These are phyloP conservation scores for Eumaeus atala DNA, from an alignment of 1,140 invertebrate genomes.

Conservation along the genomic window DNA sequence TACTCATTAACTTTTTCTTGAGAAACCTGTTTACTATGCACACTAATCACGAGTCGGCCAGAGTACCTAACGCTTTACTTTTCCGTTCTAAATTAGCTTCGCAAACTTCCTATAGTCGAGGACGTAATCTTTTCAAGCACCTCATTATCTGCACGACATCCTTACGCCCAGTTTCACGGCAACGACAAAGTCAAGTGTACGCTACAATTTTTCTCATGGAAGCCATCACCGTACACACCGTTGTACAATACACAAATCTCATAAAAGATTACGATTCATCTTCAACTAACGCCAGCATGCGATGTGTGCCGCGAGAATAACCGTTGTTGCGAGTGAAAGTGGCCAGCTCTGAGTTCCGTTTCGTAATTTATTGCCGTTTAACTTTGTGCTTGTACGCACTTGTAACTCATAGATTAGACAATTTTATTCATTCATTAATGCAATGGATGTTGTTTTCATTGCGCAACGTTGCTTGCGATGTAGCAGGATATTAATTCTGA, in stretches of 20 bases:
- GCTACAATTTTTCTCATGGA: too few species aligned
- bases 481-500: background rate
- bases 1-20: too few species aligned
- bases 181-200: too few species aligned
- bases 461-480: conserved; percentile 1
- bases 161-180: too few species aligned
- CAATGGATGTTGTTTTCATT: conserved; percentile 9
- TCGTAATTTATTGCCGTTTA: conserved; percentile 35
- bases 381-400: conserved; percentile 20
- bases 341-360: conserved; percentile 42
- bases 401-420: conserved; percentile 7
- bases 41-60: too few species aligned
- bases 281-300: conserved; percentile 27
- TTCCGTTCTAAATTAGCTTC: too few species aligned
- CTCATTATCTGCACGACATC: too few species aligned
- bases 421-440: conserved; percentile 9
- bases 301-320: conserved; percentile 49
- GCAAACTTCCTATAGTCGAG: too few species aligned
- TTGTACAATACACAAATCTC: conserved; percentile 19
- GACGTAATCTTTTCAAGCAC: too few species aligned
- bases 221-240: too few species aligned
- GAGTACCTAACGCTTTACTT: too few species aligned
- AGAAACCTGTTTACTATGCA: too few species aligned
- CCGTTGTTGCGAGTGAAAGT: conserved; percentile 64
- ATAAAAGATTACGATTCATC: conserved; percentile 50